These are phyloP conservation scores for Syrrhaptes paradoxus DNA, from an alignment of 2,113 vertebrate species.

Conservation along the genomic window DNA sequence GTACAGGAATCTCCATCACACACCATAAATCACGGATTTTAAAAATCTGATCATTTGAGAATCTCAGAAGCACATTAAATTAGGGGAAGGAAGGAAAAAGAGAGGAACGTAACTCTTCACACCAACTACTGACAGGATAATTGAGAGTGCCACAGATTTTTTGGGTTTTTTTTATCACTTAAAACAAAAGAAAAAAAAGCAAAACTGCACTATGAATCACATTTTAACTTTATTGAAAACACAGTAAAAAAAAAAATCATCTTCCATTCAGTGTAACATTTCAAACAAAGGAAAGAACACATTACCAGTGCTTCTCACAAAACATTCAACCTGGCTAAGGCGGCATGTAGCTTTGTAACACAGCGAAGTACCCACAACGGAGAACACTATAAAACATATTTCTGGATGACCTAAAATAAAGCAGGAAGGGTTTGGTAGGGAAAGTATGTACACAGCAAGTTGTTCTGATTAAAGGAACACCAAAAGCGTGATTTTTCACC, in stretches of 20 bases:
- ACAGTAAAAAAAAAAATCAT: slow-evolving; percentile 14
- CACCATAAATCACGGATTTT: not conserved
- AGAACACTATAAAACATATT: not conserved
- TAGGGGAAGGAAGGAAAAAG: not conserved
- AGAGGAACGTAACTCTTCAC: not conserved
- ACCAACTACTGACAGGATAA: not conserved
- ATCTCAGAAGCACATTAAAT: not conserved
- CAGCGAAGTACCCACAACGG: not conserved
- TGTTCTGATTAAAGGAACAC: not conserved
- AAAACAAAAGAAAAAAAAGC: not conserved
- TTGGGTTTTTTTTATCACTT: not conserved
- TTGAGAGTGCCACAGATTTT: not conserved
- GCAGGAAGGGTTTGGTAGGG: not conserved
- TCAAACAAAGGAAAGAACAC: not conserved
- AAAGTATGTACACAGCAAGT: not conserved
- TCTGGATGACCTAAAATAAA: not conserved
- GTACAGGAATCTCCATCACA: not conserved
- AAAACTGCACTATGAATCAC: slow-evolving; percentile 16
- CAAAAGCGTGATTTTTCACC: not conserved
- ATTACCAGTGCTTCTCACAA: not conserved
- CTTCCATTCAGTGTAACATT: slow-evolving; percentile 27
- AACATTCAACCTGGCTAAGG: not conserved
- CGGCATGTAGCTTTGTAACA: not conserved
- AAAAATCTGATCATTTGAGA: not conserved
- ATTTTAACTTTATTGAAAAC: slow-evolving; percentile 63